phyloP scores from a whole-genome alignment of 2,888 invertebrate species.

The Nyleta sp. region DNA sequence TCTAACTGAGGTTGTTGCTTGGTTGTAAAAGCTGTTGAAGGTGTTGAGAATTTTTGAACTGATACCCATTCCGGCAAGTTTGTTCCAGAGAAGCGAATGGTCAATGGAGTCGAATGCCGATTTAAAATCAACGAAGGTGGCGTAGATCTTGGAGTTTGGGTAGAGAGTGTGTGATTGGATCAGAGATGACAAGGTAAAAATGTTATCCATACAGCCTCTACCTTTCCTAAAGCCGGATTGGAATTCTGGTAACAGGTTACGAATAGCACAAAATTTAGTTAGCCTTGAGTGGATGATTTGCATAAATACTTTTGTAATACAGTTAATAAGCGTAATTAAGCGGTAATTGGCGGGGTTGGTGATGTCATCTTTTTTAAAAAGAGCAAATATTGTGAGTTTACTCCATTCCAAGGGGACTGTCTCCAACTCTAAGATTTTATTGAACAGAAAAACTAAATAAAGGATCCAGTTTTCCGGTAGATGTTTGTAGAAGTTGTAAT shows the following conservation, averaged over 20 bases:
- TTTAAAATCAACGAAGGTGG: conserved; percentile 16
- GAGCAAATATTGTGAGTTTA: neutral
- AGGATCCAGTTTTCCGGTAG: conserved; percentile 6
- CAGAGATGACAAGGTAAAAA: conserved; percentile 8
- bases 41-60: conserved; percentile 16
- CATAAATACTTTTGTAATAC: conserved; percentile 11
- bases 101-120: conserved; percentile 13
- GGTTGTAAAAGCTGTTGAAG: conserved; percentile 2
- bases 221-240: neutral
- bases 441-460: neutral
- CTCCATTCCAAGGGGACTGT: neutral
- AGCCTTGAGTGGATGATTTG: neutral
- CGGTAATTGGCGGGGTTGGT: conserved; percentile 1
- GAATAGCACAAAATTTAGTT: neutral
- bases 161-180: conserved; percentile 7
- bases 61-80: neutral
- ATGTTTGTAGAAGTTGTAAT: conserved; percentile 1
- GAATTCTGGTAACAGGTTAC: conserved; percentile 6
- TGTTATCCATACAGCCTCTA: conserved; percentile 4
- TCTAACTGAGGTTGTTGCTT: neutral
- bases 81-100: neutral
- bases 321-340: conserved; percentile 13
- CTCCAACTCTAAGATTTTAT: neutral
- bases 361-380: conserved; percentile 8
- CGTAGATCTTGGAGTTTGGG: conserved; percentile 5